Evolutionary conservation across 2,888 invertebrate genomes (phyloP).

Genomic region (Aporophyla lueneburgensis): DNA sequence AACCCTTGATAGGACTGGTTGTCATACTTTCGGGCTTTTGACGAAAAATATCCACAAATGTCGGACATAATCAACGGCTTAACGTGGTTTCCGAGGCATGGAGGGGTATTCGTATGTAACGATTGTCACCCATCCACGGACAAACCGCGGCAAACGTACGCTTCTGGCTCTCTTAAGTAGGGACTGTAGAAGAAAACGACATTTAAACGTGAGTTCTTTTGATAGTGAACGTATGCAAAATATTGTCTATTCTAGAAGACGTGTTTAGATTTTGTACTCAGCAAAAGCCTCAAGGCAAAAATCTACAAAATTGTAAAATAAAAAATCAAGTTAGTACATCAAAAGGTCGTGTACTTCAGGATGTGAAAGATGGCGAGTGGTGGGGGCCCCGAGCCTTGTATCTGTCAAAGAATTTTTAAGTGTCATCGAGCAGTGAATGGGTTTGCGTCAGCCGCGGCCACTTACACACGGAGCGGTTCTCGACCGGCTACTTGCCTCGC

Average conservation of each 20-base stretch:
- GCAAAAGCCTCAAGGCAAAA: conserved; percentile 14
- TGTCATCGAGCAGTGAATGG: conserved; percentile 83
- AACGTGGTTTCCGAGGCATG: no score
- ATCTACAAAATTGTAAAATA: conserved; percentile 33
- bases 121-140: no score
- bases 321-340: conserved; percentile 61
- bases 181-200: no score
- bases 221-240: conserved; percentile 1
- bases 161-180: no score
- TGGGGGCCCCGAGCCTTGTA: conserved; percentile 69
- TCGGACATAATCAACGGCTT: no score
- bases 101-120: no score
- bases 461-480: conserved; percentile 86
- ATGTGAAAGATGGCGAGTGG: conserved; percentile 66
- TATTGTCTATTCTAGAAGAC: background rate
- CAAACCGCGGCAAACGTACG: no score
- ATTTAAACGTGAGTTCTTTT: background rate
- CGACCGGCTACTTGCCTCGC: conserved; percentile 69
- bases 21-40: no score
- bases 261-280: background rate
- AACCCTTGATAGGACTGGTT: no score
- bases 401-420: conserved; percentile 88
- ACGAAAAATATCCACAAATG: no score
- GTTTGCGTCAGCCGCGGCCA: conserved; percentile 77
- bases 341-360: conserved; percentile 68